These are phyloP conservation scores for Thereuonema tuberculata DNA, from an alignment of 1,140 invertebrate genomes.

Conservation along the genomic window DNA sequence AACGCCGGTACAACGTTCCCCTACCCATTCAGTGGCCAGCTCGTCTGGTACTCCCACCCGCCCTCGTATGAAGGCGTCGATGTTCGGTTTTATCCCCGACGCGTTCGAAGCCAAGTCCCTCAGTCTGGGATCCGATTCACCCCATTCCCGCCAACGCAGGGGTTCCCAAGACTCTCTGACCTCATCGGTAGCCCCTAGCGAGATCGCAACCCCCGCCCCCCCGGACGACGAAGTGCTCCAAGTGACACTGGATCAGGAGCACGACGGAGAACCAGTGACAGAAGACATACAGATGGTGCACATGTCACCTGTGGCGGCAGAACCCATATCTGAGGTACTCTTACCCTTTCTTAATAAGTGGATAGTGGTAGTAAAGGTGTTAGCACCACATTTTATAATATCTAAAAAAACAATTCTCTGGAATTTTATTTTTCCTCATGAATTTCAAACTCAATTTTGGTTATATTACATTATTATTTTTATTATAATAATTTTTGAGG, in stretches of 20 bases:
- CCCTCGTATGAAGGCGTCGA: constrained; percentile 12
- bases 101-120: constrained; percentile 19
- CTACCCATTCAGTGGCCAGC: neutral
- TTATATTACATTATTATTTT: too few species aligned
- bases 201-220: neutral
- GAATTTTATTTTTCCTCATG: too few species aligned
- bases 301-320: neutral
- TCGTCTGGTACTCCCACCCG: constrained; percentile 4
- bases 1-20: neutral
- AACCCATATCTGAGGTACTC: neutral
- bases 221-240: neutral
- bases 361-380: too few species aligned
- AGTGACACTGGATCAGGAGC: neutral
- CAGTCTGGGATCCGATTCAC: neutral
- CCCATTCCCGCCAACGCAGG: neutral
- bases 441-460: too few species aligned
- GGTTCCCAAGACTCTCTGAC: neutral
- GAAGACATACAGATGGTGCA: neutral
- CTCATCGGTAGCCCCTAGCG: neutral
- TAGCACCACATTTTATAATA: too few species aligned
- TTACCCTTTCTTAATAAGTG: neutral
- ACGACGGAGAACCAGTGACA: neutral
- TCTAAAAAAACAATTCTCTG: too few species aligned
- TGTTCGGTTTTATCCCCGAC: constrained; percentile 28
- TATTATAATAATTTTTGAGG: too few species aligned